Evolutionary conservation across 2,888 invertebrate species (phyloP).

Genomic region (Morpho deidamia): DNA sequence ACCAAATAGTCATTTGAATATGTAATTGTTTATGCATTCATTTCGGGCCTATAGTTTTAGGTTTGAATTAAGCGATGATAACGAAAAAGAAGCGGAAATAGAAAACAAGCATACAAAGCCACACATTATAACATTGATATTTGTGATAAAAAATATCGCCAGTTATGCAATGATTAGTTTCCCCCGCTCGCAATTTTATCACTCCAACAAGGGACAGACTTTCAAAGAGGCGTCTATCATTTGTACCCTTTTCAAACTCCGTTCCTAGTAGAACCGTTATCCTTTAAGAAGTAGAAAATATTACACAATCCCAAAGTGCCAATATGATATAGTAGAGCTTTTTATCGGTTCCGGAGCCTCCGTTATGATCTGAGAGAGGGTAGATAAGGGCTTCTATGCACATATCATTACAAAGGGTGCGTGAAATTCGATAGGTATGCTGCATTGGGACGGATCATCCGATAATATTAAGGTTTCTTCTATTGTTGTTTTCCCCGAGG

Average conservation of each 20-base stretch:
- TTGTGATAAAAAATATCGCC: too few species aligned
- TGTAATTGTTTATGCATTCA: too few species aligned
- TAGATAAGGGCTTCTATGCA: conserved; percentile 51
- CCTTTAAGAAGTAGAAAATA: conserved; percentile 61
- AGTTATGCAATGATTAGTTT: not conserved
- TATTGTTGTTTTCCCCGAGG: conserved; percentile 23
- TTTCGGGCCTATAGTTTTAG: too few species aligned
- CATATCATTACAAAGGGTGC: conserved; percentile 70
- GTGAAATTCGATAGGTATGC: conserved; percentile 68
- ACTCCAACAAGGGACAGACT: not conserved
- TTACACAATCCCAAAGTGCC: conserved; percentile 62
- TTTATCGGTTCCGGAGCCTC: conserved; percentile 42
- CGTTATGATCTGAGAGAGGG: conserved; percentile 49
- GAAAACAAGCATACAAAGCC: too few species aligned
- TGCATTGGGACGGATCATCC: conserved; percentile 51
- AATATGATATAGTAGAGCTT: conserved; percentile 71
- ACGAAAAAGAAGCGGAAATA: too few species aligned
- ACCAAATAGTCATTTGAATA: too few species aligned
- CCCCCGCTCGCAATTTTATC: not conserved
- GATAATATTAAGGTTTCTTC: conserved; percentile 47
- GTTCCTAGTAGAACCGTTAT: conserved; percentile 40
- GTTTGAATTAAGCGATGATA: too few species aligned
- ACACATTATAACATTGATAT: too few species aligned
- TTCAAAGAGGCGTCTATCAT: conserved; percentile 29
- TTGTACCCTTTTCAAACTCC: conserved; percentile 31